A percentile compares a stretch with the other conserved stretches of the same genome.
These are phyloP conservation scores for Limnephilus marmoratus DNA, from an alignment of 2,888 invertebrate genomes.

Conservation along the genomic window DNA sequence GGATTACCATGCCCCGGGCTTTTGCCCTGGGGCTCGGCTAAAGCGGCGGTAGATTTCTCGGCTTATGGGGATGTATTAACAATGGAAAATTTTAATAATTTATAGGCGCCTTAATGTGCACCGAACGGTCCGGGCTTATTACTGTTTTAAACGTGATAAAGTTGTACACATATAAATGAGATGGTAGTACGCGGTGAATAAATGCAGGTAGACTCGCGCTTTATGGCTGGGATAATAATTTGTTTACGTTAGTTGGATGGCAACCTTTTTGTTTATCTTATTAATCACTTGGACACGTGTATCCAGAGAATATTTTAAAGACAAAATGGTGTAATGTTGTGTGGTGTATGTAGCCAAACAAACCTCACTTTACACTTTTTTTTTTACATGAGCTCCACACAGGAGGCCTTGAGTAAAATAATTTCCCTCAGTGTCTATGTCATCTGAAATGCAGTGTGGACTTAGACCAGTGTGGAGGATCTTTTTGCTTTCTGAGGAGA, in stretches of 20 bases:
- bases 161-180: conserved; percentile 51
- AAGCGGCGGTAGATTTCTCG: conserved; percentile 43
- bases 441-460: no score
- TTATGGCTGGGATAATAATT: conserved; percentile 31
- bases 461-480: no score
- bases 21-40: conserved; percentile 36
- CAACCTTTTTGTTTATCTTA: background rate
- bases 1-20: conserved; percentile 34
- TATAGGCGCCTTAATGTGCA: conserved; percentile 50
- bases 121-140: conserved; percentile 37
- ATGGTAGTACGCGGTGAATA: conserved; percentile 38
- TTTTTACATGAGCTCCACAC: no score
- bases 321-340: background rate
- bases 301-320: background rate
- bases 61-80: conserved; percentile 54
- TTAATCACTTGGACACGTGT: background rate
- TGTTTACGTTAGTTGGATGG: conserved; percentile 13
- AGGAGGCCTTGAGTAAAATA: no score
- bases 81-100: conserved; percentile 60
- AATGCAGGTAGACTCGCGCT: conserved; percentile 22
- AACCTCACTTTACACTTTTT: background rate
- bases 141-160: conserved; percentile 52
- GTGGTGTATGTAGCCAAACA: background rate
- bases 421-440: no score
- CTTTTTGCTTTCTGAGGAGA: no score